These are phyloP conservation scores for Cantharis nigra DNA, from an alignment of 2,888 invertebrate genomes.

Conservation along the genomic window DNA sequence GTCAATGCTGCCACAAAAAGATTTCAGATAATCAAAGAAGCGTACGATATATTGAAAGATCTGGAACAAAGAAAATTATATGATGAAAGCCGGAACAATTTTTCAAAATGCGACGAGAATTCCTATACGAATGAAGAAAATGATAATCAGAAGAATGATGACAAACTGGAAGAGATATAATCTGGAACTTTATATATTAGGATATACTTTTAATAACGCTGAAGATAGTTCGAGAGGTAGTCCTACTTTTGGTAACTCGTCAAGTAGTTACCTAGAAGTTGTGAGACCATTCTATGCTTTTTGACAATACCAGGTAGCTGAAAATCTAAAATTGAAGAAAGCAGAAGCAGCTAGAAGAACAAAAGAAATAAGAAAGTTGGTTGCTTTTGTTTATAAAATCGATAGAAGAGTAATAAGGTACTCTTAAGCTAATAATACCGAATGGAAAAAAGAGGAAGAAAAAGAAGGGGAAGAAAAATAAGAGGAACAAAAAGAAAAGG, in stretches of 20 bases:
- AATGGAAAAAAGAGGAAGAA: too few species aligned
- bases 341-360: conserved; percentile 86
- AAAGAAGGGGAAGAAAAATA: too few species aligned
- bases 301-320: conserved; percentile 93
- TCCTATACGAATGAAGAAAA: too few species aligned
- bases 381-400: conserved; percentile 90
- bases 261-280: conserved; percentile 80
- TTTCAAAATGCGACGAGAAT: too few species aligned
- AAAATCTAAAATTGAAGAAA: conserved; percentile 84
- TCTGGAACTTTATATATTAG: conserved; percentile 46
- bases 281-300: conserved; percentile 90
- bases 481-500: too few species aligned
- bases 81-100: conserved; percentile 57
- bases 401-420: conserved; percentile 87
- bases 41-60: conserved; percentile 93
- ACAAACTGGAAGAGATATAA: too few species aligned
- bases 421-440: conserved; percentile 70
- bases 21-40: conserved; percentile 93
- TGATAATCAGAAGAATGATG: conserved; percentile 67
- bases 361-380: conserved; percentile 90
- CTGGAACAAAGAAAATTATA: conserved; percentile 96
- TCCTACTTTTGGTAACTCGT: conserved; percentile 82
- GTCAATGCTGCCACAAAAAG: conserved; percentile 84
- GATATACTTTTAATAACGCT: conserved; percentile 81
- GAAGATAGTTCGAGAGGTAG: conserved; percentile 85